Percentiles rank a stretch among this genome's conserved stretches.
These are phyloP conservation scores for Neopelma chrysocephalum DNA, from an alignment of 2,797 vertebrate species.

Conservation along the genomic window DNA sequence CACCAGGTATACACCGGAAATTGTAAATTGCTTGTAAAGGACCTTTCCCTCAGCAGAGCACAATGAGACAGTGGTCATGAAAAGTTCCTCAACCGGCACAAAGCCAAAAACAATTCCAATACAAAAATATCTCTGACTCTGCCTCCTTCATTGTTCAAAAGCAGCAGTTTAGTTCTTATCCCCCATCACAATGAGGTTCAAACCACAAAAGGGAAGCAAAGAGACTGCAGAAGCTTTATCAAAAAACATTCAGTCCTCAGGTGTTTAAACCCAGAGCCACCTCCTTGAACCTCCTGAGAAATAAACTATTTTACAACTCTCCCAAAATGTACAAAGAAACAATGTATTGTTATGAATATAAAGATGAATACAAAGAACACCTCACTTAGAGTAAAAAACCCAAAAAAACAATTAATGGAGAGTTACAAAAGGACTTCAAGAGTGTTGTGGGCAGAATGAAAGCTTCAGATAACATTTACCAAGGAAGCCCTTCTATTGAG, in stretches of 20 bases:
- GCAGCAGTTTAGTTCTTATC: neutral
- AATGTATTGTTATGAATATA: accelerated
- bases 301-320: accelerated
- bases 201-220: neutral
- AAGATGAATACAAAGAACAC: neutral
- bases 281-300: accelerated
- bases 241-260: neutral
- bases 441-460: neutral
- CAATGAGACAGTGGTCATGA: too few relatives aligned
- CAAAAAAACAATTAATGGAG: accelerated
- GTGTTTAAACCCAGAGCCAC: accelerated
- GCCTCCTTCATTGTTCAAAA: neutral
- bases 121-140: neutral
- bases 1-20: too few relatives aligned
- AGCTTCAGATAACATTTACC: neutral
- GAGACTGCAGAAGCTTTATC: accelerated
- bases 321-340: accelerated
- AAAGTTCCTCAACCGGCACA: neutral
- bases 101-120: neutral
- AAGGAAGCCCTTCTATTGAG: accelerated
- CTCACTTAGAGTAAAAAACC: neutral
- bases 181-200: accelerated
- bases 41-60: too few relatives aligned
- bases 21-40: neutral
- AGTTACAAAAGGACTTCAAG: neutral